A percentile compares a stretch with the other conserved stretches of the same genome.
Evolutionary conservation across 2,888 invertebrate genomes (phyloP).

Genomic region (Aphodius sticticus): DNA sequence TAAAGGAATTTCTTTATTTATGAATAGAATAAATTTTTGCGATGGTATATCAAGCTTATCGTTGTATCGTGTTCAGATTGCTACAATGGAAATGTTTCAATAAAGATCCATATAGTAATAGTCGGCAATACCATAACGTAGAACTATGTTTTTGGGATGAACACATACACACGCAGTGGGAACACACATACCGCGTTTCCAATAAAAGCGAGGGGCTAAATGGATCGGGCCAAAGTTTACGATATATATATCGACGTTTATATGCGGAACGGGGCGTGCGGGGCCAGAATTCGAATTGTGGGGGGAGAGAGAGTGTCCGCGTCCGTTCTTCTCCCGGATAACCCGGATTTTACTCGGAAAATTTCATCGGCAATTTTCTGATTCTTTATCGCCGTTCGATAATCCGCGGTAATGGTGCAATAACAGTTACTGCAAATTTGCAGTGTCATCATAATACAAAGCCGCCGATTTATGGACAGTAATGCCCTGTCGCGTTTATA

Average conservation of each 20-base stretch:
- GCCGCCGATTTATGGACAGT: slow-evolving; percentile 4
- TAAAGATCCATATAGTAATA: neutral
- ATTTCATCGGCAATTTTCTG: neutral
- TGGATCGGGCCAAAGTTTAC: neutral
- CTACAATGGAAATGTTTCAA: neutral
- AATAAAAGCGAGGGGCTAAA: neutral
- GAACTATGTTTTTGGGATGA: neutral
- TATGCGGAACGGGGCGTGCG: neutral
- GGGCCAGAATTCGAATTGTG: neutral
- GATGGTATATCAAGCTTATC: neutral
- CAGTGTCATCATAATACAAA: slow-evolving; percentile 4
- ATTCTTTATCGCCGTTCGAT: slow-evolving; percentile 4
- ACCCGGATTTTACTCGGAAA: neutral
- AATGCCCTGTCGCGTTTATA: neutral
- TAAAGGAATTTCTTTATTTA: neutral
- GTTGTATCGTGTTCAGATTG: neutral
- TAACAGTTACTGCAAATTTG: slow-evolving; percentile 4
- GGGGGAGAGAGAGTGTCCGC: neutral
- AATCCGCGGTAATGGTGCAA: neutral
- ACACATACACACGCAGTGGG: neutral
- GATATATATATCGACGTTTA: neutral
- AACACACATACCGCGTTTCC: neutral
- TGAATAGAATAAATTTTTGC: neutral
- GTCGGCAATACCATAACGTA: neutral
- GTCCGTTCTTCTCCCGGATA: neutral